Percentiles rank a stretch among this genome's conserved stretches.
Evolutionary conservation across 2,113 vertebrate genomes (phyloP).

Genomic region (Genyomyrus donnyi): DNA sequence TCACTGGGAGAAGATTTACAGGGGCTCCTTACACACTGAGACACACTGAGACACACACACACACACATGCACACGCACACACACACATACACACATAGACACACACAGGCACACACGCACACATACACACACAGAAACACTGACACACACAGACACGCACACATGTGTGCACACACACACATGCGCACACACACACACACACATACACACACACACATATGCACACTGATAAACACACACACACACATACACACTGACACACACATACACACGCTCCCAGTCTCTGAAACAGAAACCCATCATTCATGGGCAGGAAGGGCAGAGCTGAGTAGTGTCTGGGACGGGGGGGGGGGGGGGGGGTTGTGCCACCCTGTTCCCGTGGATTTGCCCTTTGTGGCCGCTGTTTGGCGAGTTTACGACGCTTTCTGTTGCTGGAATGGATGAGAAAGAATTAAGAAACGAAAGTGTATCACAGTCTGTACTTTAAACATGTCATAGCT

Average conservation of each 20-base stretch:
- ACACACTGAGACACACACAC: background rate
- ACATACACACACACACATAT: no score
- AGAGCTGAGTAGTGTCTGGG: background rate
- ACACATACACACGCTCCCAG: background rate
- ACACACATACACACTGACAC: background rate
- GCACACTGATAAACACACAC: background rate
- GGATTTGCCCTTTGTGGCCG: background rate
- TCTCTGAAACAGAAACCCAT: background rate
- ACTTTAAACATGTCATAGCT: background rate
- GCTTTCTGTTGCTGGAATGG: background rate
- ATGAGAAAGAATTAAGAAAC: background rate
- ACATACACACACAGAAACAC: no score
- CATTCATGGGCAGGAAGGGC: background rate
- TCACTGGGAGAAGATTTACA: background rate
- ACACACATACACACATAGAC: background rate
- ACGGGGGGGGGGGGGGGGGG: background rate
- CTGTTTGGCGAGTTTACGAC: background rate
- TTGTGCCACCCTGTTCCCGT: background rate
- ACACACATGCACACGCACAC: fast-evolving
- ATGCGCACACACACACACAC: background rate
- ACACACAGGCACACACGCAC: background rate
- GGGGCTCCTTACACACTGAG: background rate
- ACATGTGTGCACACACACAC: background rate
- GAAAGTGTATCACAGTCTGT: background rate
- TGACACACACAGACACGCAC: background rate